These are phyloP conservation scores for Pachypanchax playfairii DNA, from an alignment of 2,113 vertebrate genomes.

Conservation along the genomic window DNA sequence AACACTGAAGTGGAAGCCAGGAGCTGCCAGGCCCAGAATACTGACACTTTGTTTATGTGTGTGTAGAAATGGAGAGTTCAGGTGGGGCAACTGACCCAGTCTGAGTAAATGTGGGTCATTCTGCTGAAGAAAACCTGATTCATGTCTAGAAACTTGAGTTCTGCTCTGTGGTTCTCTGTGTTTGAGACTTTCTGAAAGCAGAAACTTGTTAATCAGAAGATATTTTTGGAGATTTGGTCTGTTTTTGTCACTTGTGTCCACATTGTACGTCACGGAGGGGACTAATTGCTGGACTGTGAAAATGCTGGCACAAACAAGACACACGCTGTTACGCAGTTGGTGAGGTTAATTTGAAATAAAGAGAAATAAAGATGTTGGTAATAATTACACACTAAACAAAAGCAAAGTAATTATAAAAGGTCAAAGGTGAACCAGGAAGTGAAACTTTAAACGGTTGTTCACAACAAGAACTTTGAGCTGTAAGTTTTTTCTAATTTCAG, in stretches of 20 bases:
- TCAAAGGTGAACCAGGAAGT: constrained; percentile 1
- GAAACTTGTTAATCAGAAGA: background rate
- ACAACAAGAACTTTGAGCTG: background rate
- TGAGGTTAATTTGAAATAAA: constrained; percentile 5
- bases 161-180: background rate
- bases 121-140: constrained; percentile 2
- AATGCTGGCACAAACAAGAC: background rate
- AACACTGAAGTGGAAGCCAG: constrained; percentile 79
- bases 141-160: constrained; percentile 2
- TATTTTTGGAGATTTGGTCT: background rate
- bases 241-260: background rate
- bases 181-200: background rate
- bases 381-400: constrained; percentile 1
- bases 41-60: constrained; percentile 22
- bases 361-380: background rate
- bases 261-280: background rate
- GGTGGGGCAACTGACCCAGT: constrained; percentile 57
- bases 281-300: background rate
- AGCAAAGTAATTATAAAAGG: background rate
- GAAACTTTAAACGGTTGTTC: background rate
- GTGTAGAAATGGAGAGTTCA: constrained; percentile 22
- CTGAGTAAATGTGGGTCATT: constrained; percentile 73
- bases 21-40: constrained; percentile 64
- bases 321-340: background rate
- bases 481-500: background rate